phyloP scores from a whole-genome alignment of 2,888 invertebrate species.

The Xylophagus ater region DNA sequence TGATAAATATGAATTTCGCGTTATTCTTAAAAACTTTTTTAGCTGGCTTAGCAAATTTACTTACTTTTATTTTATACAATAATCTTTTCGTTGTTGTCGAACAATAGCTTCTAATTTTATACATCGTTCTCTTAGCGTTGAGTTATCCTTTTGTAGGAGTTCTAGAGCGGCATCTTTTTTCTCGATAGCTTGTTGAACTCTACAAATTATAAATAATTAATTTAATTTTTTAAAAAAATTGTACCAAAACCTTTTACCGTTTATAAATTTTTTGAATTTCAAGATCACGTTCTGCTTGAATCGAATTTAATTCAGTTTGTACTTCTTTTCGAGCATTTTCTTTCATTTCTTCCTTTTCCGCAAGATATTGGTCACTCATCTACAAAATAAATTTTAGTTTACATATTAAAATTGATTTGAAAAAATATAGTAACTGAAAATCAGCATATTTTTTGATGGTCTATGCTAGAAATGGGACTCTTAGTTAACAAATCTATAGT shows the following conservation, averaged over 20 bases:
- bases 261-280: constrained; percentile 71
- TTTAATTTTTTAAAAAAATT: constrained; percentile 6
- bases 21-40: no score
- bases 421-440: no score
- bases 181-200: constrained; percentile 69
- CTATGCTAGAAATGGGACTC: no score
- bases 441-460: no score
- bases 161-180: constrained; percentile 68
- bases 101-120: constrained; percentile 62
- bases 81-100: constrained; percentile 67
- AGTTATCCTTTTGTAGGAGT: constrained; percentile 58
- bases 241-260: constrained; percentile 42
- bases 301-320: constrained; percentile 47
- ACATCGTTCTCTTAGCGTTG: constrained; percentile 59
- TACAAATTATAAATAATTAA: constrained; percentile 26
- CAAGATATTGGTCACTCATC: constrained; percentile 43
- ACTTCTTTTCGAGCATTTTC: constrained; percentile 52
- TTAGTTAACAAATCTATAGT: no score
- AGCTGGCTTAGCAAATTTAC: no score
- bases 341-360: constrained; percentile 47
- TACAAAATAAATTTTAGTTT: constrained; percentile 17
- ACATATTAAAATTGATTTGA: not conserved
- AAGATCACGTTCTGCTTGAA: constrained; percentile 57
- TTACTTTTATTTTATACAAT: constrained; percentile 38
- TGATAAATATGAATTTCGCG: no score